phyloP scores from a whole-genome alignment of 2,888 invertebrate genomes.

The Euzophera pinguis region DNA sequence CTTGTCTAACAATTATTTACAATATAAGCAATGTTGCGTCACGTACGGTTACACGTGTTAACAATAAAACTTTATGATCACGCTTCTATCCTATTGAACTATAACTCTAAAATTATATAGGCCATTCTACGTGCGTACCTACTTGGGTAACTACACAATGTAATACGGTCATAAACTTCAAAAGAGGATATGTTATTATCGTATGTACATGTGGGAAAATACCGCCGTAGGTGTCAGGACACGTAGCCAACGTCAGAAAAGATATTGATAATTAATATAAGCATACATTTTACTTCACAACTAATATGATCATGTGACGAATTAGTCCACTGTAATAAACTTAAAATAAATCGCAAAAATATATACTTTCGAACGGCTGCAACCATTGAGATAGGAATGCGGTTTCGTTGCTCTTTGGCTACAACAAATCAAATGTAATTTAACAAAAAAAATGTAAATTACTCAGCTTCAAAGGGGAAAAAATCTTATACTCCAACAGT shows the following conservation, averaged over 20 bases:
- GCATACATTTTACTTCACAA: too few relatives aligned
- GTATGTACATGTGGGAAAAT: constrained; percentile 18
- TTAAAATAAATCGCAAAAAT: too few relatives aligned
- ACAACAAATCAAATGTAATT: too few relatives aligned
- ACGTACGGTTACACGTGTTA: constrained; percentile 64
- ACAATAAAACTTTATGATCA: constrained; percentile 71
- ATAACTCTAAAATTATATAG: constrained; percentile 70
- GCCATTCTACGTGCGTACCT: constrained; percentile 56
- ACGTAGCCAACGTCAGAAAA: not conserved
- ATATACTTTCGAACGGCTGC: too few relatives aligned
- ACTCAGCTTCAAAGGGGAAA: too few relatives aligned
- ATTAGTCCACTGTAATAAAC: too few relatives aligned
- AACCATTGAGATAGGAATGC: too few relatives aligned
- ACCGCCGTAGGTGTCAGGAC: constrained; percentile 12
- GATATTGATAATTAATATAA: too few relatives aligned
- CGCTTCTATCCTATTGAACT: constrained; percentile 57
- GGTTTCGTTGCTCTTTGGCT: too few relatives aligned
- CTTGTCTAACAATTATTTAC: constrained; percentile 28
- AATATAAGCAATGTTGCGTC: constrained; percentile 41
- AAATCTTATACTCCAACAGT: too few relatives aligned
- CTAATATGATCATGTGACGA: too few relatives aligned
- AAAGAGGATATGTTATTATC: constrained; percentile 23
- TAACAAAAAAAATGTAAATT: too few relatives aligned
- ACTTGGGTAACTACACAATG: constrained; percentile 29
- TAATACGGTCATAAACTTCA: constrained; percentile 17